These are phyloP conservation scores for Falco berigora DNA, from an alignment of 2,797 vertebrate species.

Conservation along the genomic window DNA sequence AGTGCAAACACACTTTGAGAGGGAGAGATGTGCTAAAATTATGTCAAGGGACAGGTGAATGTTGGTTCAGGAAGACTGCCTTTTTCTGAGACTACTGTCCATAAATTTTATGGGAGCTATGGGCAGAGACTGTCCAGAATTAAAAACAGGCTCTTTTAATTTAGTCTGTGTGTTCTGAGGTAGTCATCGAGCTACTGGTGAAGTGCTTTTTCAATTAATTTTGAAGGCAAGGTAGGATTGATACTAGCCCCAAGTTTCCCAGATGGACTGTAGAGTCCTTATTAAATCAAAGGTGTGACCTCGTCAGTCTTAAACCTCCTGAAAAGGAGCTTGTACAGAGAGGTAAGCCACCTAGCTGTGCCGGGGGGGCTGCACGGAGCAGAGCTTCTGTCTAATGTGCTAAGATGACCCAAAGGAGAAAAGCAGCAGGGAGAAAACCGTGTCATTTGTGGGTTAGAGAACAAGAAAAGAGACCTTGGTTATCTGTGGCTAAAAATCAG, in stretches of 20 bases:
- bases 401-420: neutral
- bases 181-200: neutral
- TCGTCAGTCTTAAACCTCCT: neutral
- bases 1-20: neutral
- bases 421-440: neutral
- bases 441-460: neutral
- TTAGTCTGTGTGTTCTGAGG: neutral
- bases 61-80: neutral
- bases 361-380: neutral
- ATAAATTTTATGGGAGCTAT: neutral
- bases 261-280: neutral
- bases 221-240: constrained; percentile 10
- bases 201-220: constrained; percentile 42
- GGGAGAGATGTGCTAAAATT: neutral
- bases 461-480: neutral
- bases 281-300: constrained; percentile 25
- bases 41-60: neutral
- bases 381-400: neutral
- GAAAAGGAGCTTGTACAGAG: neutral
- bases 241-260: constrained; percentile 4
- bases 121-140: neutral
- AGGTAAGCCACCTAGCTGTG: neutral
- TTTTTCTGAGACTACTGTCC: neutral
- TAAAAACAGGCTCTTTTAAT: neutral
- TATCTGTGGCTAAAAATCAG: neutral